These are phyloP conservation scores for Poeciliopsis turrubarensis DNA, from an alignment of 2,113 vertebrate genomes.

Conservation along the genomic window DNA sequence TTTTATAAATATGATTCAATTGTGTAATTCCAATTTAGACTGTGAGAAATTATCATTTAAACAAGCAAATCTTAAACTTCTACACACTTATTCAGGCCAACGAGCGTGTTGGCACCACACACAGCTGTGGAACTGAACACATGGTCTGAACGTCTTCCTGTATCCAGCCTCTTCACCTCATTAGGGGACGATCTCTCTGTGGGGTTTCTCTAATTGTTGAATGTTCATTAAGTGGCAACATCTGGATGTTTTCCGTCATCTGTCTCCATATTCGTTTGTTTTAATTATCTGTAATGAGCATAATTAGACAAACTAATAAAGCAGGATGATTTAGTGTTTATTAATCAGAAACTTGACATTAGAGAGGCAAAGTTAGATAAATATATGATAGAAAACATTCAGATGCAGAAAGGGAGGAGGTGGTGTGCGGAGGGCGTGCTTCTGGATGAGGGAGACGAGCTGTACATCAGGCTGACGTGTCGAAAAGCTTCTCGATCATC, in stretches of 20 bases:
- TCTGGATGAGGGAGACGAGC: too few species aligned
- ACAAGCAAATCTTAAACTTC: too few species aligned
- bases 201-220: background rate
- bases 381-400: constrained; percentile 19
- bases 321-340: constrained; percentile 15
- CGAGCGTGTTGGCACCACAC: background rate
- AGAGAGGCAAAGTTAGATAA: constrained; percentile 49
- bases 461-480: constrained; percentile 88
- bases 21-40: background rate
- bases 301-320: background rate
- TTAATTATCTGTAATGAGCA: background rate
- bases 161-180: background rate
- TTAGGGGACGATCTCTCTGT: background rate
- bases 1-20: background rate
- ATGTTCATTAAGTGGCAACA: background rate
- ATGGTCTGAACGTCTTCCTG: background rate
- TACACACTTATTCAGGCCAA: background rate
- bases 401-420: background rate
- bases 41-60: too few species aligned
- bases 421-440: background rate
- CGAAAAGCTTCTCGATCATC: constrained; percentile 96
- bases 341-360: constrained; percentile 27
- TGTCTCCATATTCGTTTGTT: background rate
- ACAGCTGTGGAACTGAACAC: background rate
- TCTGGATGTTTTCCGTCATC: background rate